These are phyloP conservation scores for Araneus ventricosus DNA, from an alignment of 1,140 invertebrate species.

Conservation along the genomic window DNA sequence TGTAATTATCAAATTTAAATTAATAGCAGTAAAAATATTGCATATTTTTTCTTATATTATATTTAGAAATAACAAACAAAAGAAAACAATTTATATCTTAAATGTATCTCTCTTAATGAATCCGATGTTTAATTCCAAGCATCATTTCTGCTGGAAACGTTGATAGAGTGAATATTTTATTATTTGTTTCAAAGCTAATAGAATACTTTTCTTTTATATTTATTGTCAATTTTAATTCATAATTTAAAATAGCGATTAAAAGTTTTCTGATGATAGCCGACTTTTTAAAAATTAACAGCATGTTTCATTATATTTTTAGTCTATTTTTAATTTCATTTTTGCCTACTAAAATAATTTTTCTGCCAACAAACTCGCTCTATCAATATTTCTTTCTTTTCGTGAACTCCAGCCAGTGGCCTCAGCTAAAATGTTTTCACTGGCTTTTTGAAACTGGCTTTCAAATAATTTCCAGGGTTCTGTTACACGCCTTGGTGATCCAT, in stretches of 20 bases:
- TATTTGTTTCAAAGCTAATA: no score
- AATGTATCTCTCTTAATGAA: background rate
- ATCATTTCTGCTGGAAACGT: slow-evolving; percentile 45
- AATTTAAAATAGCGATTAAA: no score
- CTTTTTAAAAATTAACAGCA: background rate
- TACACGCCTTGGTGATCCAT: slow-evolving; percentile 30
- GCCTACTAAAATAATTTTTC: background rate
- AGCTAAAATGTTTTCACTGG: background rate
- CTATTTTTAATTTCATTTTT: background rate
- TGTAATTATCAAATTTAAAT: no score
- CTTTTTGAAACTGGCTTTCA: background rate
- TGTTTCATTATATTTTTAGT: background rate
- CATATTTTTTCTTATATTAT: background rate
- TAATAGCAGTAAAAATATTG: background rate
- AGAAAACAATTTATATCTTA: background rate
- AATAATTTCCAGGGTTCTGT: slow-evolving; percentile 7
- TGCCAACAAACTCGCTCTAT: background rate
- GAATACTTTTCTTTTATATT: no score
- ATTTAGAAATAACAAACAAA: background rate
- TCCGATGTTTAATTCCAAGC: background rate
- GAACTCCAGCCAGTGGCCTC: background rate
- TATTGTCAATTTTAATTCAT: no score
- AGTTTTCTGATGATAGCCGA: no score
- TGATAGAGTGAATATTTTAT: background rate
- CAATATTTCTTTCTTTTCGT: background rate